Conservation (phyloP, 2,797 vertebrate species). For the Hippocampus kuda region DNA sequence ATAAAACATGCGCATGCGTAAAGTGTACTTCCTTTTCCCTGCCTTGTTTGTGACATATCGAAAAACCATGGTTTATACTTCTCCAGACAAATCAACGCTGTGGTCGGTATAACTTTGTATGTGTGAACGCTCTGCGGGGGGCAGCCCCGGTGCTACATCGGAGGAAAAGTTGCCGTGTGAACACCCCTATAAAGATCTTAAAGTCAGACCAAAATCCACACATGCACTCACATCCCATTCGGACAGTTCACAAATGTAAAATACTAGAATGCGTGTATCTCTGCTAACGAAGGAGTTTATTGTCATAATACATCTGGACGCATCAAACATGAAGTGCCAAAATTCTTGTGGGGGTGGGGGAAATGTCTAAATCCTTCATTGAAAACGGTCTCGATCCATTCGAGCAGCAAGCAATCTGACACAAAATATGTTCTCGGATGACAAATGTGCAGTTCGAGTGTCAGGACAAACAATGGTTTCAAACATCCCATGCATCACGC, state of each 20-base stretch:
- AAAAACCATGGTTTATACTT: too few species aligned
- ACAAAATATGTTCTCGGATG: slow-evolving; percentile 59
- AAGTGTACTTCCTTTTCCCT: too few species aligned
- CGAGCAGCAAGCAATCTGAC: slow-evolving; percentile 53
- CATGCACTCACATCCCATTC: too few species aligned
- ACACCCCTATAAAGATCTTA: too few species aligned
- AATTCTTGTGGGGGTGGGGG: neutral
- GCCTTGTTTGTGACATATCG: too few species aligned
- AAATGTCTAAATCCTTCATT: slow-evolving; percentile 15
- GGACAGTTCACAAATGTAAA: slow-evolving; percentile 55
- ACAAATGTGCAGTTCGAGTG: slow-evolving; percentile 54
- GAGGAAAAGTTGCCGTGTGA: too few species aligned
- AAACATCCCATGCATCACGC: slow-evolving; percentile 62
- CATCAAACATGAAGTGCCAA: neutral
- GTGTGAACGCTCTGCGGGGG: too few species aligned
- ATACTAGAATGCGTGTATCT: slow-evolving; percentile 57
- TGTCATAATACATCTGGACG: slow-evolving; percentile 40
- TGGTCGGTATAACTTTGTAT: too few species aligned
- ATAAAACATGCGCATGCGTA: too few species aligned
- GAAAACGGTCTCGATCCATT: slow-evolving; percentile 27
- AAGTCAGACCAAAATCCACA: too few species aligned
- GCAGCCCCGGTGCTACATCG: too few species aligned
- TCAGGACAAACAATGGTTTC: slow-evolving; percentile 66
- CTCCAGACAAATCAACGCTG: too few species aligned
- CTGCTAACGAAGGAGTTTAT: slow-evolving; percentile 61